Base-by-base conservation (phyloP, 2,888 invertebrate genomes). In the Eucera pruinosa region DNA sequence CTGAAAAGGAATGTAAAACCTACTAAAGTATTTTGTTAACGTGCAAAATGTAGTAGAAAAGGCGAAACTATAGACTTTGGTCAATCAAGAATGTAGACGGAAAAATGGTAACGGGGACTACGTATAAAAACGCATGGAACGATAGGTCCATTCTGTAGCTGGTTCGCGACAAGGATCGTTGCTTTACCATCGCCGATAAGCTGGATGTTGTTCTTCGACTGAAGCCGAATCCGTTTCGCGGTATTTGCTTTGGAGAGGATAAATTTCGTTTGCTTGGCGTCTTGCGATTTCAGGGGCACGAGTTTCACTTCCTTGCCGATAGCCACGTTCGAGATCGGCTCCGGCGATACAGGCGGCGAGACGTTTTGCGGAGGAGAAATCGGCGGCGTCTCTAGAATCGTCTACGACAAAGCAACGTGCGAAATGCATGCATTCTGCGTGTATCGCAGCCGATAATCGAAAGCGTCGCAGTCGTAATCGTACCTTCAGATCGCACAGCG, bases 371-470 rank as follows among this genome's bases (percentile, higher is more conserved):
- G 89, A 45, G 93, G 93, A 23, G 93, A 92, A 60, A 93, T 91
- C n/a, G 93, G 93, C n/a, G 93, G 93, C 23, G 93, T 92, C 72
- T 93, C 93, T 23, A 90, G 65, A 64, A 74, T 73, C 57, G 86
- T 80, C 90, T 90, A 57, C 18, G 78, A 80, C 25, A 60, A 67
- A 68, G 48, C 0, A 64, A 36, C 15, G 25, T 20, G 7, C 9
- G 33, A 9, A 25, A 41, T 25, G 43, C 45, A 2, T 50, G 52
- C 2, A 33, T 61, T 9, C 27, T 25, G 7, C 0, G 39, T 47
- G 45, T 33, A n/a, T 45, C 0, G 9, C 13, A 39, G 23, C 0
- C 13, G 4, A 36, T 36, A 54, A 9, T 36, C 23, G 1, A 15
- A 47, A 15, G 20, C 11, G 39, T 33, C 4, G 3, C 4, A 33